Evolutionary conservation across 2,888 invertebrate genomes (phyloP).

Genomic region (Brachyptera risi): DNA sequence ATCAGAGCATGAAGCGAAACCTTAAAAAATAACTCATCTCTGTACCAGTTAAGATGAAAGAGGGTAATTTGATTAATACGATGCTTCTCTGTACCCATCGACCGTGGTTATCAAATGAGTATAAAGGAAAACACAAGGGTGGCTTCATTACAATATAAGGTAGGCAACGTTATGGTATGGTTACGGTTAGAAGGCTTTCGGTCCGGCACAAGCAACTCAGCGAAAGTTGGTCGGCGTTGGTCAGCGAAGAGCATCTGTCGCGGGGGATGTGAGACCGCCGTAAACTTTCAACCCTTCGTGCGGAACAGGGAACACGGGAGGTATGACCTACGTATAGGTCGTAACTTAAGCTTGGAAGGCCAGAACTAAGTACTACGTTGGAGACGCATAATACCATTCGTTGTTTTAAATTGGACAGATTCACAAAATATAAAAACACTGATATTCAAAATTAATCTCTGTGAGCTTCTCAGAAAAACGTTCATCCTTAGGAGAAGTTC

Average conservation of each 20-base stretch:
- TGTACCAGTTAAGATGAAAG: slow-evolving; percentile 9
- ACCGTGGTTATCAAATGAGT: slow-evolving; percentile 8
- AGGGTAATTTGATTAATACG: slow-evolving; percentile 10
- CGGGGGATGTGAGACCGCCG: slow-evolving; percentile 12
- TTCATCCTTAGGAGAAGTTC: neutral
- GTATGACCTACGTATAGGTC: neutral
- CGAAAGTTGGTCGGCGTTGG: slow-evolving; percentile 8
- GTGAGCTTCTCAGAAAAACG: neutral
- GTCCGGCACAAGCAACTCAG: slow-evolving; percentile 14
- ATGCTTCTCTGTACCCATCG: slow-evolving; percentile 1
- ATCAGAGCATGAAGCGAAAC: slow-evolving; percentile 4
- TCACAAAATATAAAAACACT: neutral
- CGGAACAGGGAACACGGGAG: slow-evolving; percentile 9
- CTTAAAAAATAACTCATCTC: slow-evolving; percentile 12
- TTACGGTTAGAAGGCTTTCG: neutral
- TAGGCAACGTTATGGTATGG: too few relatives aligned
- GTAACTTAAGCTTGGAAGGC: too few relatives aligned
- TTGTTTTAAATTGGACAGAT: neutral
- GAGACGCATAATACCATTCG: neutral
- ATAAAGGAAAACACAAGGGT: neutral
- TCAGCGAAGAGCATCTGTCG: slow-evolving; percentile 10
- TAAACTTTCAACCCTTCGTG: slow-evolving; percentile 1
- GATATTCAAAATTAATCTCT: slow-evolving; percentile 1
- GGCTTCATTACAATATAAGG: neutral
- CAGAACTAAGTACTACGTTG: slow-evolving; percentile 2